These are phyloP conservation scores for Clostera curtula DNA, from an alignment of 2,888 invertebrate species.

Conservation along the genomic window DNA sequence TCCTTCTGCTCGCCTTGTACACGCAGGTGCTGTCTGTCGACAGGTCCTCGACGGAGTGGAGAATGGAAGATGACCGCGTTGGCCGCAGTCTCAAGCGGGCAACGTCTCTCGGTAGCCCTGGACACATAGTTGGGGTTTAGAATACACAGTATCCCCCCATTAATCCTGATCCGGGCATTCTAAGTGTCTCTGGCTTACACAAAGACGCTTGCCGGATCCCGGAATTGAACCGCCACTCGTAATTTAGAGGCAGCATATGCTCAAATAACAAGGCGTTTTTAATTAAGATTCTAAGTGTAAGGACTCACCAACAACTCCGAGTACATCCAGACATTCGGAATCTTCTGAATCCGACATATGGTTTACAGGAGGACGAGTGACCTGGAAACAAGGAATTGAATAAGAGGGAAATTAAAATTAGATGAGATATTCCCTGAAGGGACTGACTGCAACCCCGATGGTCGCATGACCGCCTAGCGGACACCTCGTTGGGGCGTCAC, in stretches of 20 bases:
- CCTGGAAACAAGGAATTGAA: constrained; percentile 26
- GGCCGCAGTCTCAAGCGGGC: constrained; percentile 63
- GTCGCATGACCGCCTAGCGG: no score
- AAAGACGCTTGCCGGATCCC: no score
- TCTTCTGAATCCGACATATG: constrained; percentile 63
- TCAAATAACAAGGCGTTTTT: no score
- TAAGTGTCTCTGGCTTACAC: no score
- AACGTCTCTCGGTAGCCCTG: constrained; percentile 56
- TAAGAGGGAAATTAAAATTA: neutral
- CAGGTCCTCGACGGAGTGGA: constrained; percentile 84
- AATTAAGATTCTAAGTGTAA: neutral
- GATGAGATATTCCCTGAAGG: no score
- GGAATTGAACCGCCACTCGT: no score
- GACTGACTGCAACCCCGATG: no score
- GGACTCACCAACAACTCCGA: constrained; percentile 59
- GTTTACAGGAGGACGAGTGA: constrained; percentile 38
- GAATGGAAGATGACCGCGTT: constrained; percentile 80
- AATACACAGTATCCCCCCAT: no score
- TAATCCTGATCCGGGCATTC: no score
- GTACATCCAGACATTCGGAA: constrained; percentile 59
- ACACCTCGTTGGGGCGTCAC: no score
- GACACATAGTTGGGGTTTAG: neutral
- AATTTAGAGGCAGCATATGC: no score
- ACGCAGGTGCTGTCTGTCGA: constrained; percentile 85
- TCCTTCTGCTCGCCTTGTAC: constrained; percentile 75